Evolutionary conservation across 1,140 invertebrate genomes (phyloP).

Genomic region (Lysiphlebus fabarum): DNA sequence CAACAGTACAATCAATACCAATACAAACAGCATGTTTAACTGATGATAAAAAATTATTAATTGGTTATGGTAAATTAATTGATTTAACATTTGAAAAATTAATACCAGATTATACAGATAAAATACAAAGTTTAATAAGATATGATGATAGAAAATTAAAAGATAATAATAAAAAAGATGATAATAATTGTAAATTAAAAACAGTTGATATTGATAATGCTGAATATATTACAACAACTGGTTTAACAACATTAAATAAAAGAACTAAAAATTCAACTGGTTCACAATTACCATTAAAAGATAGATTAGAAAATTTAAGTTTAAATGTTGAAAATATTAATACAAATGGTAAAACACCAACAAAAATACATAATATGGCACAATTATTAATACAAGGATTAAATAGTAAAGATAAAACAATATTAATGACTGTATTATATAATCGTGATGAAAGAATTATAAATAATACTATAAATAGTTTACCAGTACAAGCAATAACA

Average conservation of each 20-base stretch:
- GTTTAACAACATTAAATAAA: conserved; percentile 34
- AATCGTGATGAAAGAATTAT: conserved; percentile 60
- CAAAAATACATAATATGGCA: conserved; percentile 64
- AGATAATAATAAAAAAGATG: conserved; percentile 44
- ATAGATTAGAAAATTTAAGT: conserved; percentile 69
- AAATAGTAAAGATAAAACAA: conserved; percentile 70
- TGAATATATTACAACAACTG: conserved; percentile 53
- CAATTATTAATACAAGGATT: conserved; percentile 74
- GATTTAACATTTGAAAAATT: conserved; percentile 66
- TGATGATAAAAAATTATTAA: conserved; percentile 53
- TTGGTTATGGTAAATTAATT: conserved; percentile 59
- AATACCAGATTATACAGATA: conserved; percentile 57
- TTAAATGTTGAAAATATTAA: conserved; percentile 53
- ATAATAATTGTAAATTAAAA: conserved; percentile 53
- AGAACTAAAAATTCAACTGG: conserved; percentile 48
- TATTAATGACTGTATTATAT: conserved; percentile 59
- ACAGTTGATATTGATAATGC: conserved; percentile 51
- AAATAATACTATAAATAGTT: conserved; percentile 59
- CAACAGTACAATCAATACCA: conserved; percentile 55
- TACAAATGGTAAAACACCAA: conserved; percentile 49
- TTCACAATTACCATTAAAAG: conserved; percentile 72
- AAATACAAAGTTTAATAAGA: conserved; percentile 59
- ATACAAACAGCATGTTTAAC: conserved; percentile 53
- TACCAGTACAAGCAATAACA: conserved; percentile 63
- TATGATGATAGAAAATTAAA: conserved; percentile 51